phyloP scores from a whole-genome alignment of 92 coral and sea anemone species.

The Phenganax stokvisi region DNA sequence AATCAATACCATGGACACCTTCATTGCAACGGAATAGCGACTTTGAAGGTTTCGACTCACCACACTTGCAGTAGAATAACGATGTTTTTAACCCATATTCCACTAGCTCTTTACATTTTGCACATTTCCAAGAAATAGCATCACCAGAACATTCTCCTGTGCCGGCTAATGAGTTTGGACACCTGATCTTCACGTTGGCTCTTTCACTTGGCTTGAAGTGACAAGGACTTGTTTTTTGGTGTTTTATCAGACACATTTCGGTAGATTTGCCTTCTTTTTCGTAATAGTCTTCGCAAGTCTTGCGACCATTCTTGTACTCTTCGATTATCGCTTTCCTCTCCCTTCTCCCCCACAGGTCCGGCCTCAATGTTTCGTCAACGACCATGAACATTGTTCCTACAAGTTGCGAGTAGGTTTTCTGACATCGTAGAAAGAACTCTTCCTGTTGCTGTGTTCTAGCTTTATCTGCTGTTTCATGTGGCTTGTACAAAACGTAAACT shows the following conservation, averaged over 20 bases:
- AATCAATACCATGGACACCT: neutral
- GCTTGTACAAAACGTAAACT: neutral
- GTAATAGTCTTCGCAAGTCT: neutral
- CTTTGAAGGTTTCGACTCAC: neutral
- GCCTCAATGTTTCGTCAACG: neutral
- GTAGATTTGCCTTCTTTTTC: neutral
- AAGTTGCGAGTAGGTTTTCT: neutral
- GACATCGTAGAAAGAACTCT: neutral
- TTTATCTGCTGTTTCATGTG: neutral
- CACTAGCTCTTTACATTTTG: neutral
- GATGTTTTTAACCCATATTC: neutral
- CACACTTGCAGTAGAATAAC: neutral
- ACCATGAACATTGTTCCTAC: neutral
- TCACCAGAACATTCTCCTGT: neutral
- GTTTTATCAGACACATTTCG: constrained; percentile 4
- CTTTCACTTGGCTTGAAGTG: neutral
- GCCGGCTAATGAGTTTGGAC: neutral
- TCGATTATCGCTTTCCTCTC: neutral
- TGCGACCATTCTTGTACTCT: neutral
- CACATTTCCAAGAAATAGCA: neutral
- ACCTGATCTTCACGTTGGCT: neutral
- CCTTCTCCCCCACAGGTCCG: neutral
- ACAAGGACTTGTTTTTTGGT: neutral
- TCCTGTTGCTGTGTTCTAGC: neutral
- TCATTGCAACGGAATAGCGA: constrained; percentile 3